Conservation (phyloP, 2,113 vertebrate species). For the Tachycineta bicolor region DNA sequence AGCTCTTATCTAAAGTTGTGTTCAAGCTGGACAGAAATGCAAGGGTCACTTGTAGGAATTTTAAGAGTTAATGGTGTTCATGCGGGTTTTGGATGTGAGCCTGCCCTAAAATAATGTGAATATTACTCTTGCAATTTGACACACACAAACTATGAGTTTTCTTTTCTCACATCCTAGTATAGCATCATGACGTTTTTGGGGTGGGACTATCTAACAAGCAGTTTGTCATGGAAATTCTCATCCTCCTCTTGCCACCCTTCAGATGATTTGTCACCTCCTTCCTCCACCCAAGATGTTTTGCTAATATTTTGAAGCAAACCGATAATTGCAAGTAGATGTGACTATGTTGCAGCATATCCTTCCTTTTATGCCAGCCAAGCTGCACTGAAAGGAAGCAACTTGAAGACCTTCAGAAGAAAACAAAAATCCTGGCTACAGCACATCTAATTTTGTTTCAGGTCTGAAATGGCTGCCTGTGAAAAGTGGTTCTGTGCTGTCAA, state of each 20-base stretch:
- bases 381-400: not conserved
- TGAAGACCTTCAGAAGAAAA: not conserved
- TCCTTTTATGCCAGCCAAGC: slow-evolving; percentile 5
- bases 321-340: not conserved
- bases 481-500: not conserved
- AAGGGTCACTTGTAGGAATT: not conserved
- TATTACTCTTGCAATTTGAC: not conserved
- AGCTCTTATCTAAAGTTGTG: not conserved
- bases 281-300: not conserved
- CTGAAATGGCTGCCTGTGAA: not conserved
- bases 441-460: not conserved
- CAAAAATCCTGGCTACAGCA: not conserved
- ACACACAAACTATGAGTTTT: not conserved
- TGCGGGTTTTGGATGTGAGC: not conserved
- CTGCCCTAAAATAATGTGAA: not conserved
- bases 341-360: slow-evolving; percentile 21
- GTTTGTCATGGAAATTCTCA: slow-evolving; percentile 44
- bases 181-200: not conserved
- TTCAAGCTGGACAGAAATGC: not conserved
- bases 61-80: not conserved
- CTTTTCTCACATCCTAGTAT: not conserved
- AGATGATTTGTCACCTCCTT: not conserved
- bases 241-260: not conserved
- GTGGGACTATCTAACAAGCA: not conserved
- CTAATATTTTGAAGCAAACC: not conserved